A percentile compares a stretch with the other conserved stretches of the same genome.
phyloP scores from a whole-genome alignment of 1,140 invertebrate genomes.

The Theocolax elegans region DNA sequence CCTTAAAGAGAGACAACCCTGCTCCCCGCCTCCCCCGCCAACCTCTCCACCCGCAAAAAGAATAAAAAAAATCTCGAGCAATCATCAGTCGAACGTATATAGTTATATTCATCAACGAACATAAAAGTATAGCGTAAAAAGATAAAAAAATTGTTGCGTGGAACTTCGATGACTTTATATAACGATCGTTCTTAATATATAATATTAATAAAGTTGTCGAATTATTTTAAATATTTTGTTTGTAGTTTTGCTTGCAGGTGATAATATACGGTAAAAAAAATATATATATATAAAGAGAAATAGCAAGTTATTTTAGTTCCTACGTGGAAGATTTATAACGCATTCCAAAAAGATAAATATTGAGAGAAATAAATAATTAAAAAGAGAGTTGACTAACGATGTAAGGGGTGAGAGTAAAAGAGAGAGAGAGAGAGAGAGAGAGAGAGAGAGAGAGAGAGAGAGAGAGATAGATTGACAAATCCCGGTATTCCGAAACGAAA shows the following conservation, averaged over 20 bases:
- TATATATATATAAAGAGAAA: too few relatives aligned
- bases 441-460: too few relatives aligned
- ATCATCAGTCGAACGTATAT: background rate
- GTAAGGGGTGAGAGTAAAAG: too few relatives aligned
- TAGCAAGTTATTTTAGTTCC: conserved; percentile 19
- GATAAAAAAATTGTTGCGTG: background rate
- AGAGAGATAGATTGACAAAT: too few relatives aligned
- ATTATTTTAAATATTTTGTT: background rate
- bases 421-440: too few relatives aligned
- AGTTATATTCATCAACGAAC: conserved; percentile 12
- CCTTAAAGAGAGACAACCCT: too few relatives aligned
- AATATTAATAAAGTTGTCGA: background rate
- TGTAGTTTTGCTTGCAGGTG: conserved; percentile 8
- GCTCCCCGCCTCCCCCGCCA: too few relatives aligned
- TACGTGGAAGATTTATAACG: background rate
- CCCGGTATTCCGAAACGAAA: background rate
- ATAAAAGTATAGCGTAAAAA: background rate
- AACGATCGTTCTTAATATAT: background rate
- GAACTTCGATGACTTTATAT: background rate
- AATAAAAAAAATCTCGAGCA: background rate
- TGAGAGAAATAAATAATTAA: background rate
- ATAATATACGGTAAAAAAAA: too few relatives aligned
- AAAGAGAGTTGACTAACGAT: too few relatives aligned
- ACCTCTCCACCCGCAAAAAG: too few relatives aligned
- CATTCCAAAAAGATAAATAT: conserved; percentile 10